Evolutionary conservation across 2,888 invertebrate genomes (phyloP).

Genomic region (Ligdia adustata): DNA sequence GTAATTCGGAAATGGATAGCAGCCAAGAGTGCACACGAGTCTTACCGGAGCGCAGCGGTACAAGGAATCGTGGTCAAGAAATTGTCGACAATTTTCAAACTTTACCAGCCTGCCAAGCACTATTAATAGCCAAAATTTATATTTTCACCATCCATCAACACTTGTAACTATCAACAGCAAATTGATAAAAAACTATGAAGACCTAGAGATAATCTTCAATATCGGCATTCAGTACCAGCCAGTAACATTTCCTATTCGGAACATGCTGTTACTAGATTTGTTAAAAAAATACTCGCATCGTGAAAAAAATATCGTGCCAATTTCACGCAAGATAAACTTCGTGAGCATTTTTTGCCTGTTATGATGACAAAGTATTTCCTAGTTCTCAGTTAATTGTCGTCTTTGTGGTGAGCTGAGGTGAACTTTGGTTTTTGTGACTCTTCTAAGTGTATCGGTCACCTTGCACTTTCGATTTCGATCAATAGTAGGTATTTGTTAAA

Average conservation of each 20-base stretch:
- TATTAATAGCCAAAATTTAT: too few relatives aligned
- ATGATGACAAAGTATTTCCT: slow-evolving; percentile 78
- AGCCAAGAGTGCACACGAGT: too few relatives aligned
- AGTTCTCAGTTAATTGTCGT: slow-evolving; percentile 64
- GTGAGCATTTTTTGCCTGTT: slow-evolving; percentile 72
- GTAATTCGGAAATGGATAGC: too few relatives aligned
- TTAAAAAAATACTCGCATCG: slow-evolving; percentile 38
- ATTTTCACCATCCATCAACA: too few relatives aligned
- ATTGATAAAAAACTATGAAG: too few relatives aligned
- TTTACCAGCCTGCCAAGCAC: too few relatives aligned
- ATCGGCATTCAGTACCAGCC: slow-evolving; percentile 6
- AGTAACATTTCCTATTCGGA: slow-evolving; percentile 23
- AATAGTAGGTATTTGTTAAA: too few relatives aligned
- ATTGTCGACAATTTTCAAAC: too few relatives aligned
- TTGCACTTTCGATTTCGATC: slow-evolving; percentile 75
- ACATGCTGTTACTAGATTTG: slow-evolving; percentile 2
- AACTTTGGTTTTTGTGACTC: slow-evolving; percentile 64
- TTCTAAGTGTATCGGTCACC: slow-evolving; percentile 47
- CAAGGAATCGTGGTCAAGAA: too few relatives aligned
- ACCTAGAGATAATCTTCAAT: not conserved
- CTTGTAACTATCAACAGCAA: too few relatives aligned
- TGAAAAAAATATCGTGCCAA: slow-evolving; percentile 63
- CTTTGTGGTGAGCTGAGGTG: slow-evolving; percentile 51
- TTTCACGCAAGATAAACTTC: slow-evolving; percentile 80
- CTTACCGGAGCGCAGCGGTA: too few relatives aligned